These are phyloP conservation scores for Drosophila tripunctata DNA, from an alignment of 2,888 invertebrate genomes.

Conservation along the genomic window DNA sequence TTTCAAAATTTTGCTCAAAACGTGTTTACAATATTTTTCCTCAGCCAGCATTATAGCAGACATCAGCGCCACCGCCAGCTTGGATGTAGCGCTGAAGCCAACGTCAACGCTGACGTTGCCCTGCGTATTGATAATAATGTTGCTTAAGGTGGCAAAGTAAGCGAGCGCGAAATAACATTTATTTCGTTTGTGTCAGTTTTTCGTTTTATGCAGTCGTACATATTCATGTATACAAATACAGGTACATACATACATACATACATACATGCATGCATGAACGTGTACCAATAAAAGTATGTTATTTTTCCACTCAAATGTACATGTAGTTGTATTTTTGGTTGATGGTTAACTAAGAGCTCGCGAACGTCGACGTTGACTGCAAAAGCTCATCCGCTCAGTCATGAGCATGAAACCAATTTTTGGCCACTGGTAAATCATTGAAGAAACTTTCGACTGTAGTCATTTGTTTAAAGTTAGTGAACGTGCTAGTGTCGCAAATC, in stretches of 20 bases:
- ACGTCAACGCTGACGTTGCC: conserved; percentile 27
- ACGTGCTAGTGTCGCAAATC: conserved; percentile 83
- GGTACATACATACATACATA: too few relatives aligned
- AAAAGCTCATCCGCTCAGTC: conserved; percentile 58
- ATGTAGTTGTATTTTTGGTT: conserved; percentile 15
- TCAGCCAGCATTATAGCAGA: conserved; percentile 3
- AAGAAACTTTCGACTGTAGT: conserved; percentile 84
- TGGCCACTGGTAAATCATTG: conserved; percentile 83
- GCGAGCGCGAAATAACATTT: too few relatives aligned
- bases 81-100: neutral
- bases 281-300: conserved; percentile 58
- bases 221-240: too few relatives aligned
- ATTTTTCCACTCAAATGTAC: conserved; percentile 2
- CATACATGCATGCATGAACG: conserved; percentile 16
- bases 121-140: conserved; percentile 46
- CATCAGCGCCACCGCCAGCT: neutral
- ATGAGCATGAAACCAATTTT: conserved; percentile 76
- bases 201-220: conserved; percentile 3
- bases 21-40: conserved; percentile 48
- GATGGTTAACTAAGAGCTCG: conserved; percentile 38
- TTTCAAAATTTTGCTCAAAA: conserved; percentile 55
- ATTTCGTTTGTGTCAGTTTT: too few relatives aligned
- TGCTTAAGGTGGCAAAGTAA: conserved; percentile 17
- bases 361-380: conserved; percentile 36
- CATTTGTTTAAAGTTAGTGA: conserved; percentile 85